Evolutionary conservation across 1,140 invertebrate genomes (phyloP), one percentile per base, ranked within the genome.

Genomic region (Dinothrombium tinctorium): DNA sequence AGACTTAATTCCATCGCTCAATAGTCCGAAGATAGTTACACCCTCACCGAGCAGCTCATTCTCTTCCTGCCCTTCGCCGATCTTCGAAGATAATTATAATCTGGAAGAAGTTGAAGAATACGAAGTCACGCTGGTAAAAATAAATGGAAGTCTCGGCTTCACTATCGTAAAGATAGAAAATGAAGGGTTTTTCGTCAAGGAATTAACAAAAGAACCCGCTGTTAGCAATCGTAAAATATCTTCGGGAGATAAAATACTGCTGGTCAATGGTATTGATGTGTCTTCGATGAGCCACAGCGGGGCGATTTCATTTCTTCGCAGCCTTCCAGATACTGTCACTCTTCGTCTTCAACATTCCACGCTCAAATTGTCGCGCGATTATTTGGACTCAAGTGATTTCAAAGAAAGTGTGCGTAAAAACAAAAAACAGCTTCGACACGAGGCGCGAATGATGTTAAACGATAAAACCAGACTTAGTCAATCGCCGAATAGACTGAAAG

Each of bases 121-220:
- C n/a, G n/a, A n/a, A 28, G n/a, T 28, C n/a, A 15, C 12, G 15
- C 4, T 35, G 20, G 17, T 35, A 15, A 35, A 35, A 5, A 35
- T 15, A 17, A 19, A 35, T 7, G 33, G 33, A 35, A 35, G 33
- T 17, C 17, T 35, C 2, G 33, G 33, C 7, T 35, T 35, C 6
- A 35, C 33, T 2, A 35, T 35, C 14, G 11, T 19, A 35, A 12
- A 35, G 17, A 35, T 35, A 14, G 33, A 35, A 12, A 12, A 35
- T 35, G 33, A 19, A 35, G 33, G 33, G 11, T 35, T 35, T 19
- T 35, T 14, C 20, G 17, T 35, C 2, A 35, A 35, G 17, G 12
- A 35, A 35, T 14, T 35, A 3, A 35, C 33, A 14, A 35, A 35
- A 35, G 33, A 12, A 9, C 33, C 33, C 14, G 33, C 33, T 35